These are phyloP conservation scores for Melangyna quadrimaculata DNA, from an alignment of 2,888 invertebrate species.

Conservation along the genomic window DNA sequence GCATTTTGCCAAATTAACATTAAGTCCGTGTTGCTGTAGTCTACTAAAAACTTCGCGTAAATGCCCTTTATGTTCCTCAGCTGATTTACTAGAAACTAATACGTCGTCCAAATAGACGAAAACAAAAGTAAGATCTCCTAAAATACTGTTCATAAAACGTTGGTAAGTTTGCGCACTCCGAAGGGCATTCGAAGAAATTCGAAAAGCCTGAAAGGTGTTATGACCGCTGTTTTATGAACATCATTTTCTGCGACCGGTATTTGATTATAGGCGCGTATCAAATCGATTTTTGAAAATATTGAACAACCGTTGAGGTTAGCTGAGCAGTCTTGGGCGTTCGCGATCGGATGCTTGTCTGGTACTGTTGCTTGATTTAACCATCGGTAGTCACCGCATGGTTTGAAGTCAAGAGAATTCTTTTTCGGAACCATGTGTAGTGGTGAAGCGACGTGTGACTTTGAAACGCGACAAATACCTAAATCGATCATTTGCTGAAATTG, in stretches of 20 bases:
- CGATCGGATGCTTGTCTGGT: too few species aligned
- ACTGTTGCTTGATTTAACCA: too few species aligned
- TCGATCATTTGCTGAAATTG: too few species aligned
- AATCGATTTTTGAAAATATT: too few species aligned
- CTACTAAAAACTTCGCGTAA: conserved; percentile 4
- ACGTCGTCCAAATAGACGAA: conserved; percentile 43
- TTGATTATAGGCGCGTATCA: conserved; percentile 75
- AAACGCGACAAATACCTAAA: too few species aligned
- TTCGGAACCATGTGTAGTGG: too few species aligned
- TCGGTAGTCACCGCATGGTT: too few species aligned
- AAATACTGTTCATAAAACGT: conserved; percentile 73
- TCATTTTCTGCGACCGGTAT: conserved; percentile 76
- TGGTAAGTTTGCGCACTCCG: conserved; percentile 76
- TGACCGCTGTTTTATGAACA: conserved; percentile 77
- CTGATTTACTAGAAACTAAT: not conserved
- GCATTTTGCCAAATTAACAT: conserved; percentile 11
- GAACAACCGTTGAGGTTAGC: too few species aligned
- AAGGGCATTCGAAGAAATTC: conserved; percentile 76
- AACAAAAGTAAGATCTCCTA: conserved; percentile 69
- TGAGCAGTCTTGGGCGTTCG: too few species aligned
- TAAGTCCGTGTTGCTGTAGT: conserved; percentile 20
- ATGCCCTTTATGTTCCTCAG: conserved; percentile 6
- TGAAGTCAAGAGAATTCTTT: too few species aligned
- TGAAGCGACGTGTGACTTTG: too few species aligned
- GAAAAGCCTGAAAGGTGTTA: conserved; percentile 77